Evolutionary conservation across 2,113 vertebrate species (phyloP).

Genomic region (Cranoglanis bouderius): DNA sequence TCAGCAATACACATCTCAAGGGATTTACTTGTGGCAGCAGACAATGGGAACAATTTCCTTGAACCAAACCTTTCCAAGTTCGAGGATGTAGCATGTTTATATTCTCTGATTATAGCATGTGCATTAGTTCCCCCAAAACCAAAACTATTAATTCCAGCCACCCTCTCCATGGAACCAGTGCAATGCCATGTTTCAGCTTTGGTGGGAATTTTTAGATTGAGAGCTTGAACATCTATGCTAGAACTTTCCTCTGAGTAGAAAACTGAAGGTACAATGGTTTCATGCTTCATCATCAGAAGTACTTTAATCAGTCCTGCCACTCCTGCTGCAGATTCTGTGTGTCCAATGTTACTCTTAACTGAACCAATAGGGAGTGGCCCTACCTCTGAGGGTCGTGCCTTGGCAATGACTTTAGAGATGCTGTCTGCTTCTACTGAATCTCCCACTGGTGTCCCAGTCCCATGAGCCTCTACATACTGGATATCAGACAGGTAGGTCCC

Average conservation of each 20-base stretch:
- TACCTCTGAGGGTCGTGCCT: slow-evolving; percentile 64
- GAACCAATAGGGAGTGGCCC: slow-evolving; percentile 77
- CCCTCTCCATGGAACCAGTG: slow-evolving; percentile 62
- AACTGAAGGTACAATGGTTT: slow-evolving; percentile 81
- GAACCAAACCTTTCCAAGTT: slow-evolving; percentile 52
- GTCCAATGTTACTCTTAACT: slow-evolving; percentile 86
- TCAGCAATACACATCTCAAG: slow-evolving; percentile 69
- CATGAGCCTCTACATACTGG: slow-evolving; percentile 84
- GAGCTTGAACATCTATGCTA: slow-evolving; percentile 71
- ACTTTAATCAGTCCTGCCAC: slow-evolving; percentile 86
- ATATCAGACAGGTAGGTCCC: slow-evolving; percentile 70
- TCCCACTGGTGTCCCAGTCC: slow-evolving; percentile 81
- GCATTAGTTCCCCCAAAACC: slow-evolving; percentile 88
- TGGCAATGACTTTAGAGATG: slow-evolving; percentile 75
- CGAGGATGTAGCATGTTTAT: slow-evolving; percentile 57
- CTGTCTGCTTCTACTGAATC: slow-evolving; percentile 79
- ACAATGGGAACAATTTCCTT: slow-evolving; percentile 74
- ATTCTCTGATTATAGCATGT: slow-evolving; percentile 77
- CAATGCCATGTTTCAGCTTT: slow-evolving; percentile 75
- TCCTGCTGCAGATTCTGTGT: slow-evolving; percentile 84
- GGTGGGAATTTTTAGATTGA: slow-evolving; percentile 75
- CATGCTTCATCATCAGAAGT: slow-evolving; percentile 85
- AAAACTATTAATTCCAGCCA: slow-evolving; percentile 85
- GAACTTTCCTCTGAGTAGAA: slow-evolving; percentile 76
- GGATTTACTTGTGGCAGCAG: slow-evolving; percentile 78